Conservation (phyloP, 2,888 invertebrate species). For the Oxyscelio sp. region DNA sequence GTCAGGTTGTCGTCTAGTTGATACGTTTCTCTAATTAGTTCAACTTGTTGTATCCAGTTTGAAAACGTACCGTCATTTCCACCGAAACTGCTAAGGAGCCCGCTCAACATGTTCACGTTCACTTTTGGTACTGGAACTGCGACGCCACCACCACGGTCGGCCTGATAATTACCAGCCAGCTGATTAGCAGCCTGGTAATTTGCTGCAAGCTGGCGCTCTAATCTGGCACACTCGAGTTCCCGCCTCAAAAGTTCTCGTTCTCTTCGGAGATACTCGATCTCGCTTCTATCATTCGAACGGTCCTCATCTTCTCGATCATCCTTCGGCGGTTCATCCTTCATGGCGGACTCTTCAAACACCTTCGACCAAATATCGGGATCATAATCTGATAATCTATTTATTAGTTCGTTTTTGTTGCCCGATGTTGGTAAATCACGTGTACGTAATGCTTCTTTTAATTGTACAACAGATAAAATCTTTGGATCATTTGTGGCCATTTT, state of each 20-base stretch:
- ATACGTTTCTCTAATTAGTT: conserved; percentile 41
- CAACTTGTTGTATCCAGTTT: conserved; percentile 59
- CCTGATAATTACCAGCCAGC: no score
- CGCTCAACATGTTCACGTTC: conserved; percentile 23
- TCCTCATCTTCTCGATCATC: neutral
- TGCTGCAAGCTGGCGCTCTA: no score
- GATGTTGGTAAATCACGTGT: neutral
- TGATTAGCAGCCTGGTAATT: no score
- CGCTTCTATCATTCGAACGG: no score
- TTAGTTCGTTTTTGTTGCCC: conserved; percentile 34
- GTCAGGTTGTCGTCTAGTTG: conserved; percentile 32
- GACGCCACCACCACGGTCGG: no score
- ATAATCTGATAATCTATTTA: neutral
- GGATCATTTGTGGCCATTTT: neutral
- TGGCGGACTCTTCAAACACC: neutral
- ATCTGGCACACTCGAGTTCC: no score
- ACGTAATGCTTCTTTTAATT: conserved; percentile 21
- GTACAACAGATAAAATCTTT: neutral
- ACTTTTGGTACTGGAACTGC: no score
- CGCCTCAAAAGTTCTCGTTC: no score
- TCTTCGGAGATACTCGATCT: no score
- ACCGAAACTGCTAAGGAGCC: conserved; percentile 44
- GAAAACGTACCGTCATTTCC: conserved; percentile 26
- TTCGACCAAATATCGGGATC: conserved; percentile 15
- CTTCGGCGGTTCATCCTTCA: neutral